These are phyloP conservation scores for Latrodectus geometricus DNA, from an alignment of 1,140 invertebrate genomes.

Conservation along the genomic window DNA sequence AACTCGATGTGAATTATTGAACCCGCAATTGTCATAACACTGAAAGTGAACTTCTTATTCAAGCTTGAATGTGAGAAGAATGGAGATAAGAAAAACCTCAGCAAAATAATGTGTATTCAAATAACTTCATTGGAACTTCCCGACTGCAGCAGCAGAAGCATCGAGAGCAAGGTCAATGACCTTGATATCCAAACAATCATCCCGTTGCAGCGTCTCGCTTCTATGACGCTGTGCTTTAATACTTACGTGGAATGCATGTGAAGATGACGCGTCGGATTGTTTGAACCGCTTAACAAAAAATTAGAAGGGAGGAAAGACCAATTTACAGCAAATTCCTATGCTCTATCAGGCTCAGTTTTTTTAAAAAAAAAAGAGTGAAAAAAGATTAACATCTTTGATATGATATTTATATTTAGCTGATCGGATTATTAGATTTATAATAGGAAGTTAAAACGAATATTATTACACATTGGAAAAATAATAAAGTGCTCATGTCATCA, in stretches of 20 bases:
- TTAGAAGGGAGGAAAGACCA: too few relatives aligned
- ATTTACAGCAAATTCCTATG: too few relatives aligned
- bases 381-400: too few relatives aligned
- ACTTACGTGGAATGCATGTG: background rate
- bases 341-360: too few relatives aligned
- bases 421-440: too few relatives aligned
- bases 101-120: background rate
- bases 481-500: too few relatives aligned
- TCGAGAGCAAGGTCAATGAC: constrained; percentile 35
- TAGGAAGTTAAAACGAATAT: too few relatives aligned
- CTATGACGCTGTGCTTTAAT: background rate
- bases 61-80: background rate
- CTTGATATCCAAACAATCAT: constrained; percentile 44
- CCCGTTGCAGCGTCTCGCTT: constrained; percentile 12
- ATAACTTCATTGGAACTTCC: constrained; percentile 6
- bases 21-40: background rate
- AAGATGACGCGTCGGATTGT: background rate
- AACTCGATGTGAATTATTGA: background rate
- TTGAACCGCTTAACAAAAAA: background rate
- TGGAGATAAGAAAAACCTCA: background rate
- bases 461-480: too few relatives aligned
- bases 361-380: too few relatives aligned
- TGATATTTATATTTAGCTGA: too few relatives aligned
- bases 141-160: constrained; percentile 25
- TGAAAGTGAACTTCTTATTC: background rate